Evolutionary conservation across 35 echinoderm and acorn worm genomes (phyloP), one percentile per base, ranked within the genome.

Genomic region (Acanthaster planci): DNA sequence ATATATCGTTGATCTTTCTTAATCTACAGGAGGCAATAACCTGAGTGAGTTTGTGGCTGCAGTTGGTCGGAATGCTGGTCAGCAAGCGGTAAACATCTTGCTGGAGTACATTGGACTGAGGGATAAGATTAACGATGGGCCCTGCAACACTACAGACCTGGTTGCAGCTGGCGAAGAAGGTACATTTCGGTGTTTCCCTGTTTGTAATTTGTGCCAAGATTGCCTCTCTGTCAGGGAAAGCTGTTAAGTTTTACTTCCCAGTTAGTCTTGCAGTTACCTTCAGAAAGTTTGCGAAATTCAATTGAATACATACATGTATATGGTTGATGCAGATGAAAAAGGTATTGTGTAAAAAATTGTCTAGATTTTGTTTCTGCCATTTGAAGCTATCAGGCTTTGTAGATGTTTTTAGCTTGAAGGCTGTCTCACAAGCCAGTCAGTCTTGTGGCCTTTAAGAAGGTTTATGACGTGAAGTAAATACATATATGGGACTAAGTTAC

Each of bases 31-130:
- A 17, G 44, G 17, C 10, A 52, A 30, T 55, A 52, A n/a, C 27
- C 15, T 52, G 38, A 14, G n/a, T 17, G 50, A 81, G 7, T 81
- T 81, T 52, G 29, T 81, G 1, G 29, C 2, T 0, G 0, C 51
- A 81, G 39, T 81, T 14, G 79, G 79, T 52, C 15, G 6, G 15
- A 81, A 81, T 32, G 79, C 79, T 10, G 15, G 19, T 23, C 27
- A 52, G 29, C 1, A 23, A 51, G 79, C 79, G 8, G 44, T 81
- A 8, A 52, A 55, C 14, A 32, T 52, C 3, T 17, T 81, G 22
- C 79, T 81, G 21, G 21, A 81, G 47, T 81, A n/a, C 32, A 81
- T 81, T 81, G 79, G 79, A 14, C 79, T 81, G 0, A 1, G 19
- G 15, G 79, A 81, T 32, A 81, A 81, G 51, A 55, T 81, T 52